Percentiles rank a stretch among this genome's conserved stretches.
Evolutionary conservation across 37 sponge, comb jelly and placozoan species (phyloP).

Genomic region (Lycopodina hypogea): DNA sequence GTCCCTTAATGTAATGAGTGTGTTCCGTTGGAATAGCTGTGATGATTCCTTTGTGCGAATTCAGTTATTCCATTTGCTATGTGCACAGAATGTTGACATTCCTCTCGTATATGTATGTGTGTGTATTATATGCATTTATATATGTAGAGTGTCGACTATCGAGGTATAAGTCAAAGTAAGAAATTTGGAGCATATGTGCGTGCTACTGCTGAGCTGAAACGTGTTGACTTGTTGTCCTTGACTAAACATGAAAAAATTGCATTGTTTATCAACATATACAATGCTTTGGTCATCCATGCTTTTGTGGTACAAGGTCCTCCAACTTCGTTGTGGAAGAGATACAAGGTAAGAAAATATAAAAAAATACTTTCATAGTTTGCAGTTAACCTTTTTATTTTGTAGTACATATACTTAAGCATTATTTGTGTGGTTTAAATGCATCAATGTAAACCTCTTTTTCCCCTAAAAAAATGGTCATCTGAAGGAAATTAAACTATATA

Average conservation of each 20-base stretch:
- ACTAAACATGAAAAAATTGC: conserved; percentile 75
- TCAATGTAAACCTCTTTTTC: no score
- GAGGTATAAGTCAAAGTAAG: conserved; percentile 76
- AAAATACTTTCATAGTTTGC: neutral
- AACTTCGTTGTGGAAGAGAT: conserved; percentile 68
- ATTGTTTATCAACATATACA: conserved; percentile 96
- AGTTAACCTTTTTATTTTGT: neutral
- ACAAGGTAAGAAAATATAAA: conserved; percentile 29
- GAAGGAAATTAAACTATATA: no score
- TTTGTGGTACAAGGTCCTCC: conserved; percentile 92
- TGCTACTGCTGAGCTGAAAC: conserved; percentile 86
- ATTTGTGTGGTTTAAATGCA: no score
- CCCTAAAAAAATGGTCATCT: no score
- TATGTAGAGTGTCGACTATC: conserved; percentile 79
- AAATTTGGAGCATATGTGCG: conserved; percentile 86
- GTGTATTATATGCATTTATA: no score
- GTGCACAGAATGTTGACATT: no score
- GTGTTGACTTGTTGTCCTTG: conserved; percentile 64
- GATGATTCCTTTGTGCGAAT: no score
- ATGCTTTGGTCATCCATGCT: conserved; percentile 93
- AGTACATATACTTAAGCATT: neutral
- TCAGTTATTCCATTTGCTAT: no score
- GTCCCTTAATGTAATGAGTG: no score
- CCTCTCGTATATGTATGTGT: no score
- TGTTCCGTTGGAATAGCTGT: no score